A percentile compares a stretch with the other conserved stretches of the same genome.
Evolutionary conservation across 2,888 invertebrate genomes (phyloP).

Genomic region (Callyntrura sp.): DNA sequence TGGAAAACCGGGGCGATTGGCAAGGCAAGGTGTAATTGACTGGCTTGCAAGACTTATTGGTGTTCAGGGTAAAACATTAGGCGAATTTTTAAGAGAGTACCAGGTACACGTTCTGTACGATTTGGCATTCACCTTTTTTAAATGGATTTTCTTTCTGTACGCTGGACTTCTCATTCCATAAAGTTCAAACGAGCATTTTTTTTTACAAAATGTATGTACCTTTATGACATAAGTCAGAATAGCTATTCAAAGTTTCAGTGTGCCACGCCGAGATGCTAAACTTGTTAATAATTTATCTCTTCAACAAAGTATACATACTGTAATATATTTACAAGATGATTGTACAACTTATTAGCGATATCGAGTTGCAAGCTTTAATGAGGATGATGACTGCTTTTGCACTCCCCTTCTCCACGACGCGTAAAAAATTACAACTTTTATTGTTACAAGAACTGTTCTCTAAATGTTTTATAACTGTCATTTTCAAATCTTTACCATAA

Average conservation of each 20-base stretch:
- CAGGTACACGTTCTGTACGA: slow-evolving; percentile 84
- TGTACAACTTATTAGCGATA: not conserved
- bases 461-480: slow-evolving; percentile 10
- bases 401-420: not conserved
- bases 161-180: slow-evolving; percentile 83
- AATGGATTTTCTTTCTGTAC: slow-evolving; percentile 84
- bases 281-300: not conserved
- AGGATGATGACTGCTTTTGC: not conserved
- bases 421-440: not conserved
- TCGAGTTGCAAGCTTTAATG: slow-evolving; percentile 36
- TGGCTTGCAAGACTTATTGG: slow-evolving; percentile 83
- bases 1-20: slow-evolving; percentile 64
- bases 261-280: slow-evolving; percentile 52
- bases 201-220: slow-evolving; percentile 19
- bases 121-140: slow-evolving; percentile 83
- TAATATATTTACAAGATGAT: slow-evolving; percentile 4
- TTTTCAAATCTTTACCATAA: slow-evolving; percentile 13
- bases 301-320: not conserved
- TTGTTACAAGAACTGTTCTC: not conserved
- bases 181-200: slow-evolving; percentile 19
- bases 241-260: slow-evolving; percentile 55
- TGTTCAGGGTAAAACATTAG: slow-evolving; percentile 83
- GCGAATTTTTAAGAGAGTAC: slow-evolving; percentile 83
- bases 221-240: not conserved
- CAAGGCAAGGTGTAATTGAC: slow-evolving; percentile 80